Base-by-base conservation (phyloP, 2,888 invertebrate species). In the Sthenelais limicola region DNA sequence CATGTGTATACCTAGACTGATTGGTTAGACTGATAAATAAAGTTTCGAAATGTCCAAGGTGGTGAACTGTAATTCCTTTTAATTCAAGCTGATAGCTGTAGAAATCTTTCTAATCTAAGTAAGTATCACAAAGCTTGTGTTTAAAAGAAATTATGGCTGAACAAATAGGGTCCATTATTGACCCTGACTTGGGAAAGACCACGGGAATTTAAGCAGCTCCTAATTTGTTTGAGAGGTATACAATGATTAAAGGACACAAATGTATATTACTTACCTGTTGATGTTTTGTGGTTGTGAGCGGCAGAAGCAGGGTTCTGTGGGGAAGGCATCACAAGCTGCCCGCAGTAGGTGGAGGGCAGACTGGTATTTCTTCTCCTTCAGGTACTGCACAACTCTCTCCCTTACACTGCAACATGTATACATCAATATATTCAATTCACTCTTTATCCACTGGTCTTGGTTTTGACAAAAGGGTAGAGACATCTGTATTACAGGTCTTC, bases 291-390 rank as follows among this genome's bases (percentile, higher is more conserved):
- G 32, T n/a, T 24, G 54, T 5, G 24, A 12, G 9, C n/a, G n/a
- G n/a, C 38, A 38, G 72, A 80, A 79, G 51, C 71, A 43, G 33
- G 74, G 33, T 35, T 81, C 75, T 12, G 81, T 81, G 5, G 84
- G 83, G 69, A 80, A 87, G 15, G 78, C 74, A 24, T 83, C 83
- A 30, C 74, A 75, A 3, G 82, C 82, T 12, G 77, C 79, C 21
- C 69, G 69, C 54, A 83, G 79, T 38, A 85, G 74, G 4, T 49
- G 62, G 3, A 83, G 75, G 24, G 84, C 83, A 7, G 82, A 79
- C 35, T 74, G 56, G 24, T 80, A 76, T 52, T 83, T 79, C 43
- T 77, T 73, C n/a, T 76, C 74, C 9, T 76, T 77, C 69, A 84
- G 71, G 38, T 73, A 72, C 1, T 56, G 62, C 38, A 78, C 78